Conservation (phyloP, 2,888 invertebrate species). For the Eucriotettix oculatus region DNA sequence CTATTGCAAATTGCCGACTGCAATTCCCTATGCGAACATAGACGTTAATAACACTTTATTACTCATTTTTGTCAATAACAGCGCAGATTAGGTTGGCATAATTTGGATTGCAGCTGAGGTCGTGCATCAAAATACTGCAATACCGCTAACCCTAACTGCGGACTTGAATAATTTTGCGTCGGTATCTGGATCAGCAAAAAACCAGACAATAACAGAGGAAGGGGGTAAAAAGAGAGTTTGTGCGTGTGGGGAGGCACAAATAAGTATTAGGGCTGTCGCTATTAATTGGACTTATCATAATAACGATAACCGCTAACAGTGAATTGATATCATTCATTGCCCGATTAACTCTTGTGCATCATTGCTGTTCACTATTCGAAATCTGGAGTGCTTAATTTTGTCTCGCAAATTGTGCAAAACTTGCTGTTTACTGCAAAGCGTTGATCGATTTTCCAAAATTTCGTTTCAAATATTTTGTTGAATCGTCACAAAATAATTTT, state of each 20-base stretch:
- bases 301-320: neutral
- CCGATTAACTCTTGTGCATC: too few species aligned
- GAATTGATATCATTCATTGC: neutral
- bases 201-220: too few species aligned
- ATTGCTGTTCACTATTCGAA: too few species aligned
- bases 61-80: neutral
- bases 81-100: neutral
- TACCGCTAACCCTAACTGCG: neutral
- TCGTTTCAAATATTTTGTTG: too few species aligned
- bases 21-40: neutral
- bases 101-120: neutral
- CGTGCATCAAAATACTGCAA: neutral
- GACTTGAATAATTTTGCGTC: neutral
- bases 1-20: neutral
- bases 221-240: too few species aligned
- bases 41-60: neutral
- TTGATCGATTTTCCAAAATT: too few species aligned
- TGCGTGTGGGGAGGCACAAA: neutral
- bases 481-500: too few species aligned
- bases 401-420: too few species aligned
- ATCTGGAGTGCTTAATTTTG: too few species aligned
- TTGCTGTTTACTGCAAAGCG: too few species aligned
- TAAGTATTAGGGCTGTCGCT: neutral
- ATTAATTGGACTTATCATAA: neutral
- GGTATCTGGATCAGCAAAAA: neutral